Evolutionary conservation across 2,113 vertebrate species (phyloP), one percentile per base, ranked within the genome.

Genomic region (Lycocorax pyrrhopterus): DNA sequence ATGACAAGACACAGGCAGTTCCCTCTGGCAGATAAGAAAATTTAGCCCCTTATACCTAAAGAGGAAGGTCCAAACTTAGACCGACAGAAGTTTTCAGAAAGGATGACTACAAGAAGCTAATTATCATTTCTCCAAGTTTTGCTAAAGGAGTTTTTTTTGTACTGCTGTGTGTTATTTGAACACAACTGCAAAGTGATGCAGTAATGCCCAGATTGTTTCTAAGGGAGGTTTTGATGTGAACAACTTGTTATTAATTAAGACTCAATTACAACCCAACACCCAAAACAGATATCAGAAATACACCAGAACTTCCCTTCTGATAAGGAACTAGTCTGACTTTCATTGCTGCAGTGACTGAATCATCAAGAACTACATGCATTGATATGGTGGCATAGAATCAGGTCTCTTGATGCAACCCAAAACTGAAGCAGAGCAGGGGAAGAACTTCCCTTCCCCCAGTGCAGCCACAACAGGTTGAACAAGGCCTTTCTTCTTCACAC

Each of bases 241-340:
- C 29, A 77, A 46, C 33, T 93, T 83, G 60, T 77, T 73, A 84
- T 77, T 84, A 80, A 84, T 77, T 80, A 83, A 56, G n/a, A 68
- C 32, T 89, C 37, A 47, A 73, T 87, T 66, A 66, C 30, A 91
- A 58, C 7, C 26, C 47, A 81, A 75, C 8, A 59, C 16, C 16
- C 52, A 32, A 66, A 91, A 35, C 46, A 91, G 73, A 66, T 78
- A 66, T 19, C 56, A 78, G 27, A 66, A 94, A 81, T 39, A 77
- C 14, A 72, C 25, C 18, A 81, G 25, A 77, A 74, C 32, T 37
- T 78, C 44, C 32, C 37, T 81, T 71, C 51, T 87, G 60, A 27
- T 58, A 56, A 67, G 22, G 49, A 84, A n/a, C 33, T 25, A 51
- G 43, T 41, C 29, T 49, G 47, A 15, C 10, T 82, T 15, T 35